Conservation (phyloP, 1,140 invertebrate genomes). For the Hylaeus volcanicus region DNA sequence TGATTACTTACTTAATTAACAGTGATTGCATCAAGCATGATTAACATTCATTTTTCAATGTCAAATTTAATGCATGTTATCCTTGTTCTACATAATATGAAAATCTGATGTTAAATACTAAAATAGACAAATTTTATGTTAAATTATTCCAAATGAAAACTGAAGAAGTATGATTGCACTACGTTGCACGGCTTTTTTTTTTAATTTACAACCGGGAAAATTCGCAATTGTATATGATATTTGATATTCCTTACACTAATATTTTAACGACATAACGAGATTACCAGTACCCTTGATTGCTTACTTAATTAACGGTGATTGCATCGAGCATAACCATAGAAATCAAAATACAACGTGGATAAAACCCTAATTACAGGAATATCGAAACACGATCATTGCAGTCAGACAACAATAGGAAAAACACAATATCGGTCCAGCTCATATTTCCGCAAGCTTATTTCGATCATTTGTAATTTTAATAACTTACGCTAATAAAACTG, state of each 20-base stretch:
- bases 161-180: too few species aligned
- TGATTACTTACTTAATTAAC: too few species aligned
- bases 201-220: too few species aligned
- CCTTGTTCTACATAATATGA: too few species aligned
- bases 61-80: too few species aligned
- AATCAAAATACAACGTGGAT: background rate
- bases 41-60: too few species aligned
- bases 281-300: background rate
- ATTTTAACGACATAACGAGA: too few species aligned
- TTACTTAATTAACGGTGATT: slow-evolving; percentile 19
- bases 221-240: background rate
- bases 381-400: background rate
- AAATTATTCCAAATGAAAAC: too few species aligned
- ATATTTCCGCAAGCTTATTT: background rate
- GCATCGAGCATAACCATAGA: background rate
- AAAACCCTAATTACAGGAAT: background rate
- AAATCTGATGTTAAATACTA: too few species aligned
- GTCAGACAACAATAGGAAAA: background rate
- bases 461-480: slow-evolving; percentile 19
- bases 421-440: background rate
- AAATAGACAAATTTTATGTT: background rate
- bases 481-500: slow-evolving; percentile 40
- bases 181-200: too few species aligned
- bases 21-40: too few species aligned
- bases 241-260: background rate